Base-by-base conservation (phyloP, 1,140 invertebrate species). In the Formica exsecta region DNA sequence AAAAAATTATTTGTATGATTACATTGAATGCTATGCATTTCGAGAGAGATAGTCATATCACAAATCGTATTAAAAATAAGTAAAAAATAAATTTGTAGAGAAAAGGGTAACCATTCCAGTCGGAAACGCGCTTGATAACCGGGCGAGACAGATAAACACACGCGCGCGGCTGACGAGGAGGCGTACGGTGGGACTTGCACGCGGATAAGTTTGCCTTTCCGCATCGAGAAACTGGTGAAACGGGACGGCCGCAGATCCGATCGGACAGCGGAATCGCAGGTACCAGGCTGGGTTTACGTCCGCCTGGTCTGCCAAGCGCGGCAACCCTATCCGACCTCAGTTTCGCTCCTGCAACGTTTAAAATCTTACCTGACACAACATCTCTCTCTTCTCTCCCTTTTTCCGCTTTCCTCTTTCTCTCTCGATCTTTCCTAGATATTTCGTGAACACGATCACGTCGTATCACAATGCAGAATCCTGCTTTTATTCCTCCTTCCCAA, bases 211-310 rank as follows among this genome's bases (percentile, higher is more conserved):
- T 94, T 93, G 91, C 92, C 91, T 93, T 92, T 91, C 74, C 90
- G 87, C 87, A 90, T 87, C 77, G 91, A 86, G 92, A 89, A 92
- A 85, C 84, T 81, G 85, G 85, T 93, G 89, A 93, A 94, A 92
- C 88, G 92, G 91, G 81, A 65, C 90, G 89, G 44, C 59, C 57
- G 64, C 71, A 92, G 92, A 93, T 94, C 89, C 87, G 92, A 94
- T 93, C 92, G 91, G 92, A 92, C 93, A 91, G 86, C 81, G 73
- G 80, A 83, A 92, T 93, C 90, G 84, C 91, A 91, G 91, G 90
- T 90, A 92, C 88, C 54, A 65, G 66, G 57, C 86, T 59, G 86
- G 48, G 81, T 87, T 87, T 87, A 86, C 85, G 51, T 86, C 68
- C 65, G 70, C 57, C 65, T 76, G 85, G 65, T 74, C 88, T 89